Evolutionary conservation across 1,140 invertebrate species (phyloP).

Genomic region (Hyles vespertilio): DNA sequence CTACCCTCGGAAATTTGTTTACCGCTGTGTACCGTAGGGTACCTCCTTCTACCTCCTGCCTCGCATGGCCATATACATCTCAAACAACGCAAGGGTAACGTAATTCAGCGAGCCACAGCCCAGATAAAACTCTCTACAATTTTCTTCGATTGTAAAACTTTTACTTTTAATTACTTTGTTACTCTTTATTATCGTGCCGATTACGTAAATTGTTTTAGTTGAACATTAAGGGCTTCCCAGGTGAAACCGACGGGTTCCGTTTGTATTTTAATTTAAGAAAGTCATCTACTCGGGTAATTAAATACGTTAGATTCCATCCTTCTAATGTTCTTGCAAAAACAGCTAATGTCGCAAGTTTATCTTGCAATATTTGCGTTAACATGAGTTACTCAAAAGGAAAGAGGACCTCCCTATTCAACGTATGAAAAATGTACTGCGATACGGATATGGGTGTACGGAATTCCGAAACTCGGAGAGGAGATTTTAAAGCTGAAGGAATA

Average conservation of each 20-base stretch:
- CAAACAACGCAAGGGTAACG: slow-evolving; percentile 1
- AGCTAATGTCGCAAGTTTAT: too few relatives aligned
- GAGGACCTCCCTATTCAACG: slow-evolving; percentile 38
- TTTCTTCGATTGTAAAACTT: slow-evolving; percentile 2
- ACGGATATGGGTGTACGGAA: slow-evolving; percentile 58
- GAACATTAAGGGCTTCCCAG: neutral
- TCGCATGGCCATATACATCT: slow-evolving; percentile 16
- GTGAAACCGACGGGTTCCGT: neutral
- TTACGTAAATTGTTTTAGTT: slow-evolving; percentile 2
- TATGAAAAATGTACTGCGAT: slow-evolving; percentile 56
- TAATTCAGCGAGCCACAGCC: neutral
- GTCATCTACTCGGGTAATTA: neutral
- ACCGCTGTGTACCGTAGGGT: neutral
- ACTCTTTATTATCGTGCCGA: neutral
- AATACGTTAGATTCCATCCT: slow-evolving; percentile 4
- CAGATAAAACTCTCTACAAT: neutral
- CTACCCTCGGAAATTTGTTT: slow-evolving; percentile 31
- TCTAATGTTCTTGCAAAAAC: too few relatives aligned
- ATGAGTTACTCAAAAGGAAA: neutral
- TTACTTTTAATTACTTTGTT: slow-evolving; percentile 1
- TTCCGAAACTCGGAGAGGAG: slow-evolving; percentile 56
- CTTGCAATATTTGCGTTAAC: too few relatives aligned
- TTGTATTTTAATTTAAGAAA: slow-evolving; percentile 2
- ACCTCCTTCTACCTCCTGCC: neutral
- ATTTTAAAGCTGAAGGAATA: slow-evolving; percentile 58